Evolutionary conservation across 2,888 invertebrate genomes (phyloP), one percentile per base, ranked within the genome.

Genomic region (Dicranocentrus wangi): DNA sequence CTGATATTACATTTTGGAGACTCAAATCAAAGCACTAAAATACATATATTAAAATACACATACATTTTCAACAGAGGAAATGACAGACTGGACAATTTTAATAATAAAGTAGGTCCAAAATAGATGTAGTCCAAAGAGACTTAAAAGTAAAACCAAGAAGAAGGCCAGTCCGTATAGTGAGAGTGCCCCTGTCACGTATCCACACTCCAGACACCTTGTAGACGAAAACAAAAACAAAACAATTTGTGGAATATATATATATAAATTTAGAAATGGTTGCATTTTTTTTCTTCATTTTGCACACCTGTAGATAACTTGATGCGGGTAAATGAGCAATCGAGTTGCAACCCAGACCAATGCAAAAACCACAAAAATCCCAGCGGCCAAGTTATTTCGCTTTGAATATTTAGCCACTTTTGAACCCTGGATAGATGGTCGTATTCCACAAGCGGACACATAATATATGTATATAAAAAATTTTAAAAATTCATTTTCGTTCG

Each of bases 51-150:
- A n/a, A n/a, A n/a, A n/a, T n/a, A 7, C 10, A 25, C 88, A 88
- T 87, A 94, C 93, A 91, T 93, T 91, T 84, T 51, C 58, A 23
- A 3, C 15, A 3, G 94, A 94, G 76, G 92, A 91, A 82, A 94
- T 90, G 61, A 93, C 91, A 87, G 92, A 93, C 87, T 93, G 92
- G 2, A 93, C 96, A 86, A 98, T 94, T 90, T 94, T 94, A 85
- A 97, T 90, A 87, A 99, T 98, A 88, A 97, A 92, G 90, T 94
- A 95, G 42, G 97, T 97, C 98, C 98, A 98, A 88, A 96, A 93
- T 84, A 95, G 90, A 89, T 98, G 98, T 69, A 98, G 91, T 19
- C 92, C 89, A 81, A 97, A 90, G 71, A 98, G 91, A 85, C 95
- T 90, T 82, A 93, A 91, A 71, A 98, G 91, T 87, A 98, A 8